Evolutionary conservation across 2,888 invertebrate genomes (phyloP).

Genomic region (Agriopis leucophaearia): DNA sequence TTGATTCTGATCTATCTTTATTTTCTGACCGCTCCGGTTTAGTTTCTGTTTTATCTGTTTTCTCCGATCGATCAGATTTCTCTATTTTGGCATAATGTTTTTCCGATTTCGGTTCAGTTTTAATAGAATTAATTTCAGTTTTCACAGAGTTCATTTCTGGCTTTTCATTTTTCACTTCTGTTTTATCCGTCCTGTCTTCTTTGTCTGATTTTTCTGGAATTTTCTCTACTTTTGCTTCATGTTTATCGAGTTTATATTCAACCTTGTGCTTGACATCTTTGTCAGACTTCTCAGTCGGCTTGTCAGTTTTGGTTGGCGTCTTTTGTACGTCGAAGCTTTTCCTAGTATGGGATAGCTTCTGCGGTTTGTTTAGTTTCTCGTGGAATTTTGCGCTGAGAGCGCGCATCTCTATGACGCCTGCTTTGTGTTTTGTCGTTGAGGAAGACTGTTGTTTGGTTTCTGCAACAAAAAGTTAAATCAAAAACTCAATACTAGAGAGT

Average conservation of each 20-base stretch:
- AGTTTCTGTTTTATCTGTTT: conserved; percentile 35
- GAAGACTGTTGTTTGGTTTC: conserved; percentile 65
- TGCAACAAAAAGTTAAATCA: conserved; percentile 51
- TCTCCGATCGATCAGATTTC: conserved; percentile 44
- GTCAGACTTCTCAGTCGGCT: conserved; percentile 50
- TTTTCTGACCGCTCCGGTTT: conserved; percentile 47
- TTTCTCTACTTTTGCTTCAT: conserved; percentile 48
- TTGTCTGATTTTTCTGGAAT: conserved; percentile 45
- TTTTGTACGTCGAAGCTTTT: conserved; percentile 73
- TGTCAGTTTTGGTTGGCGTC: conserved; percentile 59
- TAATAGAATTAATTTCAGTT: conserved; percentile 40
- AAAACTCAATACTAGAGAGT: no score
- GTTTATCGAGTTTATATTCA: conserved; percentile 51
- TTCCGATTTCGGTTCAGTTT: conserved; percentile 36
- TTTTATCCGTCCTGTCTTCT: conserved; percentile 26
- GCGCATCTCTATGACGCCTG: conserved; percentile 82
- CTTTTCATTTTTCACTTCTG: conserved; percentile 44
- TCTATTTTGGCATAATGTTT: conserved; percentile 8
- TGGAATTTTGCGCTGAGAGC: conserved; percentile 79
- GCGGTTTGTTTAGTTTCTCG: conserved; percentile 67
- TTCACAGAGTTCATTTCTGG: conserved; percentile 45
- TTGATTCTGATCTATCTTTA: conserved; percentile 41
- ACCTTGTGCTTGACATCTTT: conserved; percentile 47
- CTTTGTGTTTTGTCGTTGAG: conserved; percentile 69
- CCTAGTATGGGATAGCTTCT: conserved; percentile 67